These are phyloP conservation scores for Leucoma salicis DNA, from an alignment of 2,888 invertebrate genomes.

Conservation along the genomic window DNA sequence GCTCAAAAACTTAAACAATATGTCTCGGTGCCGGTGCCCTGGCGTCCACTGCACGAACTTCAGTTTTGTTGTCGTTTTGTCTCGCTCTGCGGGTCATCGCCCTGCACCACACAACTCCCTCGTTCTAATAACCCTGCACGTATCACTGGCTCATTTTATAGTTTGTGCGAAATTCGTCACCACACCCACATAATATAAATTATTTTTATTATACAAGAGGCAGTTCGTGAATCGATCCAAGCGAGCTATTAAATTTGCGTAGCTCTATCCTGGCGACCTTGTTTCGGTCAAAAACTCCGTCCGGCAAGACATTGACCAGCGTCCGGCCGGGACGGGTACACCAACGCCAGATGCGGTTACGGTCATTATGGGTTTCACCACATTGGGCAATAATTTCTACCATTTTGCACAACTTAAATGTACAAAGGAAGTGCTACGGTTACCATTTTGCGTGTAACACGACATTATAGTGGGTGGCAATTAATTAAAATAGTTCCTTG, in stretches of 20 bases:
- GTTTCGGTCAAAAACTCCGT: slow-evolving; percentile 68
- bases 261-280: slow-evolving; percentile 71
- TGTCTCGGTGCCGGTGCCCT: slow-evolving; percentile 12
- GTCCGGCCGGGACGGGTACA: slow-evolving; percentile 33
- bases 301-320: slow-evolving; percentile 68
- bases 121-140: slow-evolving; percentile 73
- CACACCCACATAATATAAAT: slow-evolving; percentile 12
- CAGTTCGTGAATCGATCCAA: slow-evolving; percentile 24
- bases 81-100: slow-evolving; percentile 77
- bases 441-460: slow-evolving; percentile 65
- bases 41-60: slow-evolving; percentile 64
- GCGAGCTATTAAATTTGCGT: slow-evolving; percentile 56
- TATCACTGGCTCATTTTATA: slow-evolving; percentile 56
- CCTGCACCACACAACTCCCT: slow-evolving; percentile 67
- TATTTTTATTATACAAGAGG: slow-evolving; percentile 2
- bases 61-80: slow-evolving; percentile 77
- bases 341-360: slow-evolving; percentile 56
- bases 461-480: slow-evolving; percentile 57
- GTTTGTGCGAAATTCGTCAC: slow-evolving; percentile 34
- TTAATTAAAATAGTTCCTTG: slow-evolving; percentile 26
- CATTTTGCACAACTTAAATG: slow-evolving; percentile 64
- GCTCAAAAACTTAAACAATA: slow-evolving; percentile 28
- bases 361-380: slow-evolving; percentile 57
- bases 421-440: slow-evolving; percentile 66
- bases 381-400: slow-evolving; percentile 68